Evolutionary conservation across 2,113 vertebrate genomes (phyloP).

Genomic region (Grantiella picta): DNA sequence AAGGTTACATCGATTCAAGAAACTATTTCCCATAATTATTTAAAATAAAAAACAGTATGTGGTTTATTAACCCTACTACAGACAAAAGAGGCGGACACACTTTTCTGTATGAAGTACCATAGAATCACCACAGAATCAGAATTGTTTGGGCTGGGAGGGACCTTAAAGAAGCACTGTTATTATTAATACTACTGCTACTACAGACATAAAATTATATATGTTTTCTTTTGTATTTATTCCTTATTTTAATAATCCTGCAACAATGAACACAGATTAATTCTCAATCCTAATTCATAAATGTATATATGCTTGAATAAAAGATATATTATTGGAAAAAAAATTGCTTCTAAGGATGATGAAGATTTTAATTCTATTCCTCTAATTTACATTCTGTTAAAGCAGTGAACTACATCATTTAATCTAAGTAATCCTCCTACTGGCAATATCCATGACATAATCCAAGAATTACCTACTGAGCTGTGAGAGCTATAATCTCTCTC

Average conservation of each 20-base stretch:
- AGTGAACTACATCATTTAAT: conserved; percentile 28
- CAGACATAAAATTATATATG: background rate
- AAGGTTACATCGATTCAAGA: background rate
- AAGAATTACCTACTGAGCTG: conserved; percentile 30
- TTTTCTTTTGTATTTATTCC: background rate
- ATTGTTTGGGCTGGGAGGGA: background rate
- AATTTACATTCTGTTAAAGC: conserved; percentile 31
- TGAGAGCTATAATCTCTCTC: conserved; percentile 21
- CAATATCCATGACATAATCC: conserved; percentile 45
- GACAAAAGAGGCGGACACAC: background rate
- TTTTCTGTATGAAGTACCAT: background rate
- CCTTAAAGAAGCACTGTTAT: background rate
- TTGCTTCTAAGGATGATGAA: background rate
- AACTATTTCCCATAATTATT: background rate
- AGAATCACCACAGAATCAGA: background rate
- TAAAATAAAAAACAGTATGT: background rate
- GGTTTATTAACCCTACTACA: background rate
- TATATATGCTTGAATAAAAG: background rate
- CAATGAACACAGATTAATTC: background rate
- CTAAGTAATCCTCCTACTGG: conserved; percentile 14
- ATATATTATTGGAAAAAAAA: background rate
- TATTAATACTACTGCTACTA: background rate
- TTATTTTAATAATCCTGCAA: background rate
- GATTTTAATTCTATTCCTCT: background rate
- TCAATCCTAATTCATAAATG: background rate